These are phyloP conservation scores for Coboldia fuscipes DNA, from an alignment of 1,140 invertebrate genomes.

Conservation along the genomic window DNA sequence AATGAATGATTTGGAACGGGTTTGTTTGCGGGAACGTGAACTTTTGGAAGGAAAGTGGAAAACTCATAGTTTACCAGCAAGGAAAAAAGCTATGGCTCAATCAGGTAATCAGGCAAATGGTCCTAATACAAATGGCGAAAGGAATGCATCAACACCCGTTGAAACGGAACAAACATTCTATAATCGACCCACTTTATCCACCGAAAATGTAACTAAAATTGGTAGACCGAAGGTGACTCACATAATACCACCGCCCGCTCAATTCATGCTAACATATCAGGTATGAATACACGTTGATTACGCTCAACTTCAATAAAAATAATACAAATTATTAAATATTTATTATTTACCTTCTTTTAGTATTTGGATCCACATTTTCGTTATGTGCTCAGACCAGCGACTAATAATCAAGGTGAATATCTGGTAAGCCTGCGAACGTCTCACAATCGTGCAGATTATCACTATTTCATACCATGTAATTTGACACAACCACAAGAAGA, in stretches of 20 bases:
- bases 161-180: conserved; percentile 22
- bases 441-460: conserved; percentile 34
- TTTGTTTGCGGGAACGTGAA: conserved; percentile 63
- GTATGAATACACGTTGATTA: neutral
- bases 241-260: conserved; percentile 25
- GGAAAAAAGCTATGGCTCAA: conserved; percentile 42
- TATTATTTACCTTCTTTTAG: too few species aligned
- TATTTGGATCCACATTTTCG: conserved; percentile 43
- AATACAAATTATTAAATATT: too few species aligned
- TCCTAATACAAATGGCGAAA: conserved; percentile 25
- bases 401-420: conserved; percentile 35
- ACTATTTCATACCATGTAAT: neutral
- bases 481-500: conserved; percentile 13
- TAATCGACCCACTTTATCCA: conserved; percentile 40
- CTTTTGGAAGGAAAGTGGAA: conserved; percentile 69
- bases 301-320: neutral
- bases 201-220: conserved; percentile 40
- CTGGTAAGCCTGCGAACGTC: conserved; percentile 37
- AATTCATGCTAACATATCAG: conserved; percentile 41
- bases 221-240: conserved; percentile 24
- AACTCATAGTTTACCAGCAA: conserved; percentile 61
- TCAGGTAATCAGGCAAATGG: conserved; percentile 9
- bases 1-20: conserved; percentile 60
- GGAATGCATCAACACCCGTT: conserved; percentile 21
- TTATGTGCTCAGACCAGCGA: conserved; percentile 36